A percentile compares a stretch with the other conserved stretches of the same genome.
These are phyloP conservation scores for Apamea crenata DNA, from an alignment of 2,888 invertebrate genomes.

Conservation along the genomic window DNA sequence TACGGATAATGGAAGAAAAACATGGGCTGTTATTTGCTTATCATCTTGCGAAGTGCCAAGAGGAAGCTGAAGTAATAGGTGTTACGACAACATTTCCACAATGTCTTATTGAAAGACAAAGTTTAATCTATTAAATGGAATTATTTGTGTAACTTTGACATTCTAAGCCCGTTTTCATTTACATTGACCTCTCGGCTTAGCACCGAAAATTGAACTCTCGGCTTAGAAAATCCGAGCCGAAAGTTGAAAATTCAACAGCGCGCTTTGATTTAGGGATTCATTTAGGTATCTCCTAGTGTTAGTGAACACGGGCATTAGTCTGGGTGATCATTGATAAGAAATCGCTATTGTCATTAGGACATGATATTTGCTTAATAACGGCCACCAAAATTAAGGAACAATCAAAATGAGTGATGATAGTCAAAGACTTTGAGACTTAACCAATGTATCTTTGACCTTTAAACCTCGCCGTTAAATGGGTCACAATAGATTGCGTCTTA, in stretches of 20 bases:
- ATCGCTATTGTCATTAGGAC: not conserved
- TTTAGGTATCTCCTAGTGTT: not conserved
- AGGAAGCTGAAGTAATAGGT: constrained; percentile 43
- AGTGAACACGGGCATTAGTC: not conserved
- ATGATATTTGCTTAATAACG: not conserved
- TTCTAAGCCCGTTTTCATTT: not conserved
- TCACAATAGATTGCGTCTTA: not conserved
- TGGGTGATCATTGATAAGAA: no score
- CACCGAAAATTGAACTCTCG: no score
- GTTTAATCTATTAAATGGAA: not conserved
- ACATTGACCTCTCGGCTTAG: no score
- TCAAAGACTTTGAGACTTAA: not conserved
- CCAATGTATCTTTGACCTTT: not conserved
- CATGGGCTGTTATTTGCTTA: constrained; percentile 55
- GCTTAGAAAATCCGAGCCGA: no score
- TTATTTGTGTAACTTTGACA: not conserved
- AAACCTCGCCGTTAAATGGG: not conserved
- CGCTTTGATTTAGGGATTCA: not conserved
- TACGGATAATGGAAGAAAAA: constrained; percentile 57
- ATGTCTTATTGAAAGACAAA: constrained; percentile 10
- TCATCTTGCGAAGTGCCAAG: constrained; percentile 34
- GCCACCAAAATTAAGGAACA: not conserved
- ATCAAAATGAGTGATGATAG: not conserved
- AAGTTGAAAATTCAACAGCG: not conserved
- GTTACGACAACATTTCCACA: constrained; percentile 40